These are phyloP conservation scores for Falco peregrinus DNA, from an alignment of 2,797 vertebrate genomes.

Conservation along the genomic window DNA sequence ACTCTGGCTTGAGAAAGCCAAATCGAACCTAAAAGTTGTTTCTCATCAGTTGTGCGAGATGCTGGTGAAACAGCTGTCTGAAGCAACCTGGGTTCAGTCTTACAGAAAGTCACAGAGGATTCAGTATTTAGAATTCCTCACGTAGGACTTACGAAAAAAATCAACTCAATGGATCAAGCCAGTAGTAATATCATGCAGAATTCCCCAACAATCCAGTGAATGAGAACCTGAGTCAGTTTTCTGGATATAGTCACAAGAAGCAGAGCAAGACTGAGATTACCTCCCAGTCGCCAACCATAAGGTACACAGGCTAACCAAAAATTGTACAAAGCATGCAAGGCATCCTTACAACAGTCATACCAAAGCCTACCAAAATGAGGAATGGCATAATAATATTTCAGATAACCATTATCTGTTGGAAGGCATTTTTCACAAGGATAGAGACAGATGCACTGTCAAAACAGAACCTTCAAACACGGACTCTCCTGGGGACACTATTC, in stretches of 20 bases:
- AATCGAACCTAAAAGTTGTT: not conserved
- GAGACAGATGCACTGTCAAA: not conserved
- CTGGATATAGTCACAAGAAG: not conserved
- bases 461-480: not conserved
- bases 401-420: not conserved
- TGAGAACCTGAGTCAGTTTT: not conserved
- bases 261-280: not conserved
- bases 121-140: not conserved
- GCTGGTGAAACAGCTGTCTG: not conserved
- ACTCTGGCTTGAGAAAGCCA: not conserved
- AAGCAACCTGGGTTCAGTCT: not conserved
- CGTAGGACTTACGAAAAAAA: not conserved
- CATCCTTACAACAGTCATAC: not conserved
- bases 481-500: not conserved
- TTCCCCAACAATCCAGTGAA: not conserved
- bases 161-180: not conserved
- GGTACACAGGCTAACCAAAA: not conserved
- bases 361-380: not conserved
- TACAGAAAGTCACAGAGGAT: not conserved
- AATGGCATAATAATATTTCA: not conserved
- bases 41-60: not conserved
- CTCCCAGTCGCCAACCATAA: not conserved
- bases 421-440: not conserved
- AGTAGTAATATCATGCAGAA: not conserved
- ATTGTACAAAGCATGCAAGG: fast-evolving